Evolutionary conservation across 2,888 invertebrate species (phyloP).

Genomic region (Dorcus parallelipipedus): DNA sequence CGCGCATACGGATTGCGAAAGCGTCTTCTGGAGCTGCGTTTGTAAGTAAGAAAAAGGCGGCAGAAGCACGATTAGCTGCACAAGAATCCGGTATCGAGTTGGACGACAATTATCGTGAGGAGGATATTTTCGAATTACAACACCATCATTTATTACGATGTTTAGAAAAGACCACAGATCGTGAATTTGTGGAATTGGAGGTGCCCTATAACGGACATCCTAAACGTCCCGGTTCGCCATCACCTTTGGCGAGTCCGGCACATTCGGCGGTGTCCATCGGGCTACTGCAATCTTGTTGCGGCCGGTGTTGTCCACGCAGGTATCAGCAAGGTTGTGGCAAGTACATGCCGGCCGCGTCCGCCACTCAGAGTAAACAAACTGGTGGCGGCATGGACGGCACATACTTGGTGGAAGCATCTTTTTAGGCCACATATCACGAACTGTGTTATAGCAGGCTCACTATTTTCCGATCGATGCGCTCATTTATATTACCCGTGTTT

Average conservation of each 20-base stretch:
- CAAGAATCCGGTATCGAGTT: constrained; percentile 89
- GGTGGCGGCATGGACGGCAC: constrained; percentile 82
- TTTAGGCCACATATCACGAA: constrained; percentile 49
- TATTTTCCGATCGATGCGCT: neutral
- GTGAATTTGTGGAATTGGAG: constrained; percentile 95
- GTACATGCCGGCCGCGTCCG: constrained; percentile 82
- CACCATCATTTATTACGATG: constrained; percentile 97
- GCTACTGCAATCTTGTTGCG: constrained; percentile 77
- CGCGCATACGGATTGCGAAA: constrained; percentile 97
- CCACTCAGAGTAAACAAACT: constrained; percentile 76
- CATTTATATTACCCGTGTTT: neutral
- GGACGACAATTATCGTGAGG: constrained; percentile 85
- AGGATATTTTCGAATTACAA: constrained; percentile 98
- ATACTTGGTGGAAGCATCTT: constrained; percentile 81
- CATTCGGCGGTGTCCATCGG: constrained; percentile 68
- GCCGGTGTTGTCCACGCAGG: constrained; percentile 80
- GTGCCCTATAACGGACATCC: constrained; percentile 91
- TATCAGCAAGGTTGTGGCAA: constrained; percentile 87
- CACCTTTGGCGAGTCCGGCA: constrained; percentile 82
- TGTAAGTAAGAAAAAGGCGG: constrained; percentile 97
- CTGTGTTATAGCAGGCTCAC: neutral
- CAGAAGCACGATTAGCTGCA: constrained; percentile 90
- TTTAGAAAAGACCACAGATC: constrained; percentile 97
- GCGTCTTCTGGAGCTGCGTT: constrained; percentile 98
- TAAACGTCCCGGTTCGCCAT: constrained; percentile 86